phyloP scores from a whole-genome alignment of 2,113 vertebrate genomes.

The Egretta garzetta region DNA sequence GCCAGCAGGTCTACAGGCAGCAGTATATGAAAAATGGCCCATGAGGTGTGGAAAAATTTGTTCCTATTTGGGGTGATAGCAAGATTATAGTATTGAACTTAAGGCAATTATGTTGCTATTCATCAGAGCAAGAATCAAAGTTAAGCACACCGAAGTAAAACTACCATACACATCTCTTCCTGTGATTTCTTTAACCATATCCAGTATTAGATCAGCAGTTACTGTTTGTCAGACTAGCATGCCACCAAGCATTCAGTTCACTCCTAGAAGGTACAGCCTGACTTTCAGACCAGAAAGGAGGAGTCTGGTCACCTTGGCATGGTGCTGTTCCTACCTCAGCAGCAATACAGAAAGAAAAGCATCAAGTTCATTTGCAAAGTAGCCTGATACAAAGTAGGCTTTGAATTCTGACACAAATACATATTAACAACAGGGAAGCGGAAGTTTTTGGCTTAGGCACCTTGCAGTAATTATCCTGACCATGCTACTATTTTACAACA shows the following conservation, averaged over 20 bases:
- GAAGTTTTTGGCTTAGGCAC: background rate
- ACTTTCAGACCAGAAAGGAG: background rate
- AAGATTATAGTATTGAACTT: background rate
- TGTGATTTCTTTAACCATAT: background rate
- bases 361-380: background rate
- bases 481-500: background rate
- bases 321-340: background rate
- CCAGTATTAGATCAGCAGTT: background rate
- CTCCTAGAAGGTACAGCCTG: background rate
- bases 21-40: background rate
- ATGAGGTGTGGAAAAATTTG: background rate
- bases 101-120: background rate
- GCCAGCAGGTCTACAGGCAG: background rate
- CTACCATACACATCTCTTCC: background rate
- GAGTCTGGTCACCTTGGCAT: background rate
- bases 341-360: background rate
- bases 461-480: background rate
- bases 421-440: background rate
- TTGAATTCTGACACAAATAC: background rate
- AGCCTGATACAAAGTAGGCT: background rate
- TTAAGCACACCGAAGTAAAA: background rate
- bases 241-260: background rate
- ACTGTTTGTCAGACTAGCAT: background rate
- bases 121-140: background rate
- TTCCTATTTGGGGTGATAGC: background rate